A percentile compares a stretch with the other conserved stretches of the same genome.
phyloP scores from a whole-genome alignment of 2,113 vertebrate genomes.

The Catagonus wagneri region DNA sequence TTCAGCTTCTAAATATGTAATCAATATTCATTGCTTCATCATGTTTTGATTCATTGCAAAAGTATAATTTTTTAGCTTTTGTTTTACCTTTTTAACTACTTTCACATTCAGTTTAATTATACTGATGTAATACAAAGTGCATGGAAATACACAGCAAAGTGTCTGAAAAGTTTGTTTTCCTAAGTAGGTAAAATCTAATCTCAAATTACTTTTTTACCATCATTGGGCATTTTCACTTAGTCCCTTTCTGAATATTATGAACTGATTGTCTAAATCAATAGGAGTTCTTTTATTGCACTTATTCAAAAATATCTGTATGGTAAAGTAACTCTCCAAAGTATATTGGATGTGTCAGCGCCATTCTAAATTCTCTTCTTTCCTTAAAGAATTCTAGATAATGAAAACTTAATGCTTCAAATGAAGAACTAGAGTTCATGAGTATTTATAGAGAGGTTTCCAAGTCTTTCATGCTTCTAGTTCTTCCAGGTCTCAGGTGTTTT shows the following conservation, averaged over 20 bases:
- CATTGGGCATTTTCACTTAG: not conserved
- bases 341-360: not conserved
- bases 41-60: not conserved
- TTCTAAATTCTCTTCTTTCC: not conserved
- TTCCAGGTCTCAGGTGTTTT: not conserved
- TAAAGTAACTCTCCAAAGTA: not conserved
- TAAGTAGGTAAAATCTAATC: not conserved
- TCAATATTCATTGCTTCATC: not conserved
- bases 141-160: not conserved
- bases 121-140: not conserved
- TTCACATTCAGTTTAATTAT: constrained; percentile 37
- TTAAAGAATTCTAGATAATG: not conserved
- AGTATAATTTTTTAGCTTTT: not conserved
- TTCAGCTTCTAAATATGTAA: not conserved
- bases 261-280: not conserved
- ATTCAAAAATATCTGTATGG: not conserved
- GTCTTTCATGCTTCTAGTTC: not conserved
- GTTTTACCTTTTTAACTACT: constrained; percentile 17
- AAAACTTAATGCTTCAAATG: not conserved
- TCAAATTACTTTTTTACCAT: not conserved
- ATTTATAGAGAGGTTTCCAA: not conserved
- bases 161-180: not conserved
- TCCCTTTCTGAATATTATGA: not conserved
- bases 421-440: not conserved
- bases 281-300: not conserved